Conservation (phyloP, 1,140 invertebrate species). For the Platorchestia sp. region DNA sequence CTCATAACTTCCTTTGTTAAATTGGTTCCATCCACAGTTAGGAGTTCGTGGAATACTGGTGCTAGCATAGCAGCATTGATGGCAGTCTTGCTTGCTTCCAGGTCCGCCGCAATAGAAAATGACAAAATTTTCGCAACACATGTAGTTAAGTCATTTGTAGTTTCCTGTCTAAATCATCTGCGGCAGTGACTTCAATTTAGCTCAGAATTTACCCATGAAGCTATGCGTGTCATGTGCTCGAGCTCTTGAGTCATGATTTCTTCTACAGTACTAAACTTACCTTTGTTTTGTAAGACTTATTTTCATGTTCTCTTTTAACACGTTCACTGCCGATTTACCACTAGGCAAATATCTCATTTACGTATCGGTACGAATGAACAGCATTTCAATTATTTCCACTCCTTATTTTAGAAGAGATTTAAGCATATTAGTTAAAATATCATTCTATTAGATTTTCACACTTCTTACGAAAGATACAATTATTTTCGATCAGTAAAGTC, state of each 20-base stretch:
- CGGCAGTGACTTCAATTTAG: neutral
- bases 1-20: neutral
- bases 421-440: too few relatives aligned
- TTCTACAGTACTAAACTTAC: neutral
- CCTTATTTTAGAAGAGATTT: too few relatives aligned
- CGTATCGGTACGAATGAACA: too few relatives aligned
- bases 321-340: too few relatives aligned
- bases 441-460: too few relatives aligned
- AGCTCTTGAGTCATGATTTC: neutral
- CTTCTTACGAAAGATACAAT: too few relatives aligned
- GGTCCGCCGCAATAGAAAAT: neutral
- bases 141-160: neutral
- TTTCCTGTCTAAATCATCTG: neutral
- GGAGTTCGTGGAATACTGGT: neutral
- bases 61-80: neutral
- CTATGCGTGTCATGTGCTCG: neutral
- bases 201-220: neutral
- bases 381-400: too few relatives aligned
- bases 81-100: neutral
- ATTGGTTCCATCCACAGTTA: neutral
- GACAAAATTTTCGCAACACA: neutral
- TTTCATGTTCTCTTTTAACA: neutral
- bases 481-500: too few relatives aligned
- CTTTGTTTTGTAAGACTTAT: neutral
- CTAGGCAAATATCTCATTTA: too few relatives aligned